Conservation (phyloP, 2,888 invertebrate genomes). For the Frankliniella intonsa region DNA sequence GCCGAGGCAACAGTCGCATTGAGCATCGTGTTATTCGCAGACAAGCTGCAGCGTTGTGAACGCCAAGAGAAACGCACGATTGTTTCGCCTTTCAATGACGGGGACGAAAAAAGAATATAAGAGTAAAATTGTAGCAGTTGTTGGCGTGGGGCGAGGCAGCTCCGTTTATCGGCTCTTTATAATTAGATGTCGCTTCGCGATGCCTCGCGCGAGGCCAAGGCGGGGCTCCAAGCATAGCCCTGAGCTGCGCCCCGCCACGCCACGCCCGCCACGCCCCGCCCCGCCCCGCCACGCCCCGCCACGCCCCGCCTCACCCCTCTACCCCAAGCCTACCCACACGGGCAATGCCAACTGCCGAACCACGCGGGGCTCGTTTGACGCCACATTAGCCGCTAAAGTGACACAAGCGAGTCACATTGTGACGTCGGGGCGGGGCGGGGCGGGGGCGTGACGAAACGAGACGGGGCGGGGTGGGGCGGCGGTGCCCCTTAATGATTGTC, state of each 20-base stretch:
- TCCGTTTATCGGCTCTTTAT: slow-evolving; percentile 20
- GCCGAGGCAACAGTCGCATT: not conserved
- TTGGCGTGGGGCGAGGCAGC: not conserved
- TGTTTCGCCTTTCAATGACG: not conserved
- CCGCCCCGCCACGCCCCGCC: not conserved
- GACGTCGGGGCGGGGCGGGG: not conserved
- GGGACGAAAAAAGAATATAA: not conserved
- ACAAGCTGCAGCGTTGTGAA: not conserved
- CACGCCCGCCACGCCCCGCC: no score
- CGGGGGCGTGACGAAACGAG: not conserved
- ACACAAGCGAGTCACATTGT: not conserved
- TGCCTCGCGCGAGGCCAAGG: not conserved
- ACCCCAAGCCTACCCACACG: not conserved
- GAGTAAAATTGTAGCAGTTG: no score
- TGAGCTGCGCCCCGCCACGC: not conserved
- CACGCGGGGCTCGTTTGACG: not conserved
- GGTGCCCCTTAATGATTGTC: not conserved
- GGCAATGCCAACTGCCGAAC: not conserved
- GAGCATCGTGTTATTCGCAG: no score
- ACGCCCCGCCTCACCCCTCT: not conserved
- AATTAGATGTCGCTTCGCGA: slow-evolving; percentile 5
- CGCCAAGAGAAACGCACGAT: not conserved
- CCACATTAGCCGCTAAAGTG: not conserved
- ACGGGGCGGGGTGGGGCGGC: no score
- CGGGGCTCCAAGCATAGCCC: no score